Conservation (phyloP, 2,797 vertebrate genomes). For the Smutsia temminckii region DNA sequence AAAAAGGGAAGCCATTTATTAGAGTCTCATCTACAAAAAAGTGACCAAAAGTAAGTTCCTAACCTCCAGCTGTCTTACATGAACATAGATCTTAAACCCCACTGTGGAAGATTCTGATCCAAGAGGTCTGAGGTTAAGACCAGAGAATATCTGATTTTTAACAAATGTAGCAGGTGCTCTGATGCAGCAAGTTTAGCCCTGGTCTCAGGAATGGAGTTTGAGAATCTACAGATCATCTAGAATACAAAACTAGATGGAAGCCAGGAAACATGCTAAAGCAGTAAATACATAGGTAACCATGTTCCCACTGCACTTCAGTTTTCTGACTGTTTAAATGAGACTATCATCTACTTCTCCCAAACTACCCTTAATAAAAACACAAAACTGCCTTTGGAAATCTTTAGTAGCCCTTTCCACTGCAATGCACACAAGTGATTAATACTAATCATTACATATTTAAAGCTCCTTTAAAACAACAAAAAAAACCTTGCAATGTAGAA, state of each 20-base stretch:
- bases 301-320: not conserved
- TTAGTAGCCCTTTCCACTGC: not conserved
- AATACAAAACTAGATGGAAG: constrained; percentile 6
- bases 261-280: not conserved
- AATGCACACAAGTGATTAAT: not conserved
- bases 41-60: not conserved
- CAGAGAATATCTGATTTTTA: not conserved
- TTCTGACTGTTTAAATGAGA: not conserved
- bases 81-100: not conserved
- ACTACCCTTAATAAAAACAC: constrained; percentile 3
- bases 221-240: not conserved
- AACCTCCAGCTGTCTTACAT: not conserved
- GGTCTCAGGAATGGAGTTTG: not conserved
- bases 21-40: not conserved
- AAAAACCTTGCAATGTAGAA: not conserved
- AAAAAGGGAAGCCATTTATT: not conserved
- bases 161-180: not conserved
- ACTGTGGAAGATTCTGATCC: not conserved
- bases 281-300: not conserved
- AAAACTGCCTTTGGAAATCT: constrained; percentile 27
- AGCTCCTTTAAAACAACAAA: constrained; percentile 9
- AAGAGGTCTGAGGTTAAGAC: not conserved
- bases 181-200: not conserved
- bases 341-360: not conserved
- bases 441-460: not conserved